Evolutionary conservation across 1,140 invertebrate genomes (phyloP).

Genomic region (Bombus polaris): DNA sequence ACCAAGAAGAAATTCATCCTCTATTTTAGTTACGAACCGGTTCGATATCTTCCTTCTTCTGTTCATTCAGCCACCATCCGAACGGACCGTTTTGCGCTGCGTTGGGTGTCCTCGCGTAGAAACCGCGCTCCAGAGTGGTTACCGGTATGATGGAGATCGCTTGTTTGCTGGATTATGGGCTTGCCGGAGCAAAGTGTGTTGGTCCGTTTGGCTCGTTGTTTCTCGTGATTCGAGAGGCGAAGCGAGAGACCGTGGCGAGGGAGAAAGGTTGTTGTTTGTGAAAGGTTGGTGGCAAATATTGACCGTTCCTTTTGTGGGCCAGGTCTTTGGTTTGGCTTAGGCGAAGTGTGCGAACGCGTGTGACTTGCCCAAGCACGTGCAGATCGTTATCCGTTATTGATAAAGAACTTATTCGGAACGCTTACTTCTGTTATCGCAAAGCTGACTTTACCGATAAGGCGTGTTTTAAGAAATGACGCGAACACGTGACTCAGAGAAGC

Average conservation of each 20-base stretch:
- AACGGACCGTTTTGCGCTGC: too few species aligned
- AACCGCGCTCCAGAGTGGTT: not conserved
- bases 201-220: not conserved
- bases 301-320: not conserved
- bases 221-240: not conserved
- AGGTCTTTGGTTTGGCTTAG: not conserved
- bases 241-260: not conserved
- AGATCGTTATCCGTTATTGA: not conserved
- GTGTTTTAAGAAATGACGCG: too few species aligned
- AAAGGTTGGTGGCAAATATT: not conserved
- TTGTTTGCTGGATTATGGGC: not conserved
- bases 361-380: not conserved
- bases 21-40: constrained; percentile 69
- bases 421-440: not conserved
- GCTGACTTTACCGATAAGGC: too few species aligned
- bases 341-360: not conserved
- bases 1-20: constrained; percentile 49
- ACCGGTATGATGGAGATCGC: not conserved
- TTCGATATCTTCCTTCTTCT: constrained; percentile 63
- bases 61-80: constrained; percentile 50
- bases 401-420: not conserved
- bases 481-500: not conserved
- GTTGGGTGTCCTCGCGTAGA: not conserved
- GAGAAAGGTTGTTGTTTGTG: not conserved
- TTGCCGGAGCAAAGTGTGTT: not conserved